Evolutionary conservation across 2,888 invertebrate genomes (phyloP).

Genomic region (Himalopsyche tibetana): DNA sequence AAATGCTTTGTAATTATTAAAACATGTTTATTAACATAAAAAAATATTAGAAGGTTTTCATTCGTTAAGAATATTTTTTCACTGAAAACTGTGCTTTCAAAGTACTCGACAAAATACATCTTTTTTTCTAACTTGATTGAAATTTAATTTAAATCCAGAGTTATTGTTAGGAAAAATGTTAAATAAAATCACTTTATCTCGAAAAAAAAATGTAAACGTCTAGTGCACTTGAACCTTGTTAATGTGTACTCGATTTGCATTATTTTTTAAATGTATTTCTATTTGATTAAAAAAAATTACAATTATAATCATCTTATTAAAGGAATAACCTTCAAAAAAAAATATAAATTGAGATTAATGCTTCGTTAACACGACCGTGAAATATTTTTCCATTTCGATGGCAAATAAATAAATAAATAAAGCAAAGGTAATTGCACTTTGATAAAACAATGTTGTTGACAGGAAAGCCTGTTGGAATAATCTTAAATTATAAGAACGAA

Average conservation of each 20-base stretch:
- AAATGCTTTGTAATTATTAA: too few relatives aligned
- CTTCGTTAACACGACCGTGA: not conserved
- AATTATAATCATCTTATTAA: not conserved
- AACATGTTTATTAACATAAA: too few relatives aligned
- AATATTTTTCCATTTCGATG: not conserved
- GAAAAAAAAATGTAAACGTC: not conserved
- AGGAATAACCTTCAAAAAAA: not conserved
- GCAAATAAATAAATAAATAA: not conserved
- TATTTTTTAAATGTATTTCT: not conserved
- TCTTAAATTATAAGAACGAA: too few relatives aligned
- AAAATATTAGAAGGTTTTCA: too few relatives aligned
- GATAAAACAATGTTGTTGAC: not conserved
- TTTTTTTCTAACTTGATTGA: too few relatives aligned
- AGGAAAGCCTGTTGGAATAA: too few relatives aligned
- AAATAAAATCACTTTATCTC: too few relatives aligned
- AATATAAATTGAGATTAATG: not conserved
- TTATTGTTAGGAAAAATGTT: too few relatives aligned
- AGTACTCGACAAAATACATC: too few relatives aligned
- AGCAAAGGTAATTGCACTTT: conserved; percentile 10
- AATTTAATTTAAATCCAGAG: too few relatives aligned
- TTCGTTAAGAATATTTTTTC: too few relatives aligned
- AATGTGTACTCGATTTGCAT: not conserved
- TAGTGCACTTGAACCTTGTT: not conserved
- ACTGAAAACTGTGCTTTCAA: too few relatives aligned
- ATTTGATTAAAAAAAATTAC: not conserved